These are phyloP conservation scores for Loripinus fragilis DNA, from an alignment of 2,888 invertebrate species.

Conservation along the genomic window DNA sequence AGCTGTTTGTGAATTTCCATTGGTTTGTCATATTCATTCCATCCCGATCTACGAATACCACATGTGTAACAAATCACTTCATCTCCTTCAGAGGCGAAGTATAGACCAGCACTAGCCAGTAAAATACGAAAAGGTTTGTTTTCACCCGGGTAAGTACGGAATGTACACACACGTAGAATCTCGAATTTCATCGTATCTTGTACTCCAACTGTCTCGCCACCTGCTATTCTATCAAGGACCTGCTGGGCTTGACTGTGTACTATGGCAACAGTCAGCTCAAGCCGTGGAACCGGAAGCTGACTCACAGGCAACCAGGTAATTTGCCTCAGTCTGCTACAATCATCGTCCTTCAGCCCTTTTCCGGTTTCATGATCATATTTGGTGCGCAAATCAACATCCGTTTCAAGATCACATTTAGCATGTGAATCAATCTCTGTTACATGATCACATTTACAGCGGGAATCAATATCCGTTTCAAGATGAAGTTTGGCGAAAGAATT, in stretches of 20 bases:
- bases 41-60: conserved; percentile 41
- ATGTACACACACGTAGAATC: conserved; percentile 47
- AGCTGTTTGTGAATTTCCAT: conserved; percentile 39
- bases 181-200: conserved; percentile 53
- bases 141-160: conserved; percentile 48
- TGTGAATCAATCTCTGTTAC: no score
- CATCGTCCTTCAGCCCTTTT: background rate
- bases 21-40: conserved; percentile 43
- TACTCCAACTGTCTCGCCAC: conserved; percentile 29
- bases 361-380: no score
- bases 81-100: conserved; percentile 51
- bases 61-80: conserved; percentile 55
- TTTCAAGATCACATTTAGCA: no score
- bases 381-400: no score
- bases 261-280: conserved; percentile 19
- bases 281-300: conserved; percentile 35
- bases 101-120: conserved; percentile 48
- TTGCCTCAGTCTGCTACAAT: background rate
- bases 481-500: no score
- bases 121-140: conserved; percentile 45
- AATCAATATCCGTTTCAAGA: no score
- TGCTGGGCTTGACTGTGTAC: background rate
- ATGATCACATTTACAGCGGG: no score
- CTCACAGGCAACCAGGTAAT: background rate
- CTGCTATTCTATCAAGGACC: conserved; percentile 40